Evolutionary conservation across 1,140 invertebrate species (phyloP).

Genomic region (Drosophila parvula): DNA sequence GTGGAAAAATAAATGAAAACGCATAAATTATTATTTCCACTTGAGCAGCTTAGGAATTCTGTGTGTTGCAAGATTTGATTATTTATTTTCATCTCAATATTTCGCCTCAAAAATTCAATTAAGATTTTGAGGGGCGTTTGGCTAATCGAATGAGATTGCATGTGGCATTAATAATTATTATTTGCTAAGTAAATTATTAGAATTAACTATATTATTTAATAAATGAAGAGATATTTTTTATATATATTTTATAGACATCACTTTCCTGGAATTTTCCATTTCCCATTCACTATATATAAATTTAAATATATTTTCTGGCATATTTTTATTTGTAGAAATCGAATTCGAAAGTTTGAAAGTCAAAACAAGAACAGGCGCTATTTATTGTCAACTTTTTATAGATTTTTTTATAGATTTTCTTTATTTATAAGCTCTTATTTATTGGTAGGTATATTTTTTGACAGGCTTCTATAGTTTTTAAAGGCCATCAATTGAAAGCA

Average conservation of each 20-base stretch:
- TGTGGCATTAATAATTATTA: background rate
- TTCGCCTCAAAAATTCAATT: background rate
- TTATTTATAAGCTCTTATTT: background rate
- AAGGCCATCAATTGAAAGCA: background rate
- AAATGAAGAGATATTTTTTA: background rate
- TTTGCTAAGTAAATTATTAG: background rate
- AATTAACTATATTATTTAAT: background rate
- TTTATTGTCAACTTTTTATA: background rate
- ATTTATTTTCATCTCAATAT: constrained; percentile 24
- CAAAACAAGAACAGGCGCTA: background rate
- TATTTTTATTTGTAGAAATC: background rate
- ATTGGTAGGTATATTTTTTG: background rate
- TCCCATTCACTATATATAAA: background rate
- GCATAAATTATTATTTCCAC: too few species aligned
- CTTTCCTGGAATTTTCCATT: too few species aligned
- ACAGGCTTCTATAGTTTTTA: background rate
- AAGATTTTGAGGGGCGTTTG: constrained; percentile 3
- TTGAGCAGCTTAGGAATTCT: background rate
- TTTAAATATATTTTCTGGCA: too few species aligned
- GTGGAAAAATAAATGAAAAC: too few species aligned
- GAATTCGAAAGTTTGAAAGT: background rate
- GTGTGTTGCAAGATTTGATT: constrained; percentile 39
- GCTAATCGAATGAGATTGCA: background rate
- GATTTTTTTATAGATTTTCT: background rate
- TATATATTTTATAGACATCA: too few species aligned